A percentile compares a stretch with the other conserved stretches of the same genome.
Evolutionary conservation across 2,888 invertebrate genomes (phyloP).

Genomic region (Elmis aenea): DNA sequence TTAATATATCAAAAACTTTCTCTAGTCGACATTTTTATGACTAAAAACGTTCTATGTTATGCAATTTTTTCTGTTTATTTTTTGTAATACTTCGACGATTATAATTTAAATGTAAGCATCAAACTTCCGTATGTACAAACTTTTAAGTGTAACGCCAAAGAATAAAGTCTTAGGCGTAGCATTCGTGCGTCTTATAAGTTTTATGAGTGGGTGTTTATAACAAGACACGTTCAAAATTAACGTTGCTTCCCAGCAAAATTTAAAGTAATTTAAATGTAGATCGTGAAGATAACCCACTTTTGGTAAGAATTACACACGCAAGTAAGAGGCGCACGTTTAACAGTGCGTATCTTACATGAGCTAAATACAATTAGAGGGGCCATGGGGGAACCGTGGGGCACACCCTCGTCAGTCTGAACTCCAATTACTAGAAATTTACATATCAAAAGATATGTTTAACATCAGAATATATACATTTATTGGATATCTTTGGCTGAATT

Average conservation of each 20-base stretch:
- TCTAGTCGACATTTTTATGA: too few species aligned
- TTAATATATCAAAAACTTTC: too few species aligned
- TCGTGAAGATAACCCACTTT: constrained; percentile 16
- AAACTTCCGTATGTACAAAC: too few species aligned
- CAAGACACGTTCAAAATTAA: constrained; percentile 15
- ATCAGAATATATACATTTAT: constrained; percentile 26
- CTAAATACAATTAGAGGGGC: constrained; percentile 20
- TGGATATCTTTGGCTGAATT: too few species aligned
- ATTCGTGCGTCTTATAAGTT: not conserved
- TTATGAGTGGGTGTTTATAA: constrained; percentile 10
- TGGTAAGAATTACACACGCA: constrained; percentile 14
- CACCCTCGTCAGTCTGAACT: constrained; percentile 25
- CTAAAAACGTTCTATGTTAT: too few species aligned
- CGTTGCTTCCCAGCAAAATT: constrained; percentile 12
- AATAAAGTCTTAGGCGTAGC: too few species aligned
- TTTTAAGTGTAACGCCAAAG: too few species aligned
- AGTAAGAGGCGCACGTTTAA: constrained; percentile 15
- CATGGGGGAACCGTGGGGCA: constrained; percentile 16
- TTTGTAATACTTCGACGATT: too few species aligned
- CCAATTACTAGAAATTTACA: constrained; percentile 38
- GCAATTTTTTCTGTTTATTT: too few species aligned
- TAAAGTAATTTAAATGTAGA: constrained; percentile 20
- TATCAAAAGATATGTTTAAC: constrained; percentile 38
- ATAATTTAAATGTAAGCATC: too few species aligned
- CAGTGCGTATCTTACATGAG: constrained; percentile 19